Evolutionary conservation across 1,140 invertebrate genomes (phyloP).

Genomic region (Drosophila bifasciata): DNA sequence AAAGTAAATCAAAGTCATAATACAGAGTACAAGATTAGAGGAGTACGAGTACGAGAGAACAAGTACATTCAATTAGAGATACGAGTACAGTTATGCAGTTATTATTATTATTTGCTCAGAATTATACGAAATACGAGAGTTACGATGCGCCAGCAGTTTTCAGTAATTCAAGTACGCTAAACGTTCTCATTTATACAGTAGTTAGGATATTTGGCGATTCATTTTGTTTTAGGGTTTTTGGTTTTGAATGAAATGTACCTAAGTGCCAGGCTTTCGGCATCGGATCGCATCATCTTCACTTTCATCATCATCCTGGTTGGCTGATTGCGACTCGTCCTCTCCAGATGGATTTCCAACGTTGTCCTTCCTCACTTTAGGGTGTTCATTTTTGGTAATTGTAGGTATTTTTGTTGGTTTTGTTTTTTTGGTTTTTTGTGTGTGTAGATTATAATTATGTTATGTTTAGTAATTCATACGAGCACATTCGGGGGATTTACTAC

Average conservation of each 20-base stretch:
- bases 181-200: conserved; percentile 54
- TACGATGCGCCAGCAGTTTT: conserved; percentile 69
- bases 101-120: conserved; percentile 68
- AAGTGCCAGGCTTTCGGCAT: conserved; percentile 37
- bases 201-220: conserved; percentile 55
- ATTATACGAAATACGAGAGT: conserved; percentile 72
- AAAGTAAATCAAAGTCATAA: conserved; percentile 68
- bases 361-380: conserved; percentile 41
- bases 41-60: conserved; percentile 61
- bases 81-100: conserved; percentile 50
- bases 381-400: background rate
- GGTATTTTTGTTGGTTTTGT: conserved; percentile 17
- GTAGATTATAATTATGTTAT: conserved; percentile 54
- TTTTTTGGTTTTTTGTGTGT: conserved; percentile 20
- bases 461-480: conserved; percentile 40
- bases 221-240: conserved; percentile 30
- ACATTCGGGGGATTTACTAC: conserved; percentile 26
- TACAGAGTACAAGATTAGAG: conserved; percentile 38
- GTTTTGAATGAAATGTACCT: conserved; percentile 58
- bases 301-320: conserved; percentile 43
- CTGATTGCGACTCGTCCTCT: conserved; percentile 12
- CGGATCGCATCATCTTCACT: too few relatives aligned
- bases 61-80: conserved; percentile 54
- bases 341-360: conserved; percentile 21
- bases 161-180: conserved; percentile 60